phyloP scores from a whole-genome alignment of 2,888 invertebrate species.

The Euproctis similis region DNA sequence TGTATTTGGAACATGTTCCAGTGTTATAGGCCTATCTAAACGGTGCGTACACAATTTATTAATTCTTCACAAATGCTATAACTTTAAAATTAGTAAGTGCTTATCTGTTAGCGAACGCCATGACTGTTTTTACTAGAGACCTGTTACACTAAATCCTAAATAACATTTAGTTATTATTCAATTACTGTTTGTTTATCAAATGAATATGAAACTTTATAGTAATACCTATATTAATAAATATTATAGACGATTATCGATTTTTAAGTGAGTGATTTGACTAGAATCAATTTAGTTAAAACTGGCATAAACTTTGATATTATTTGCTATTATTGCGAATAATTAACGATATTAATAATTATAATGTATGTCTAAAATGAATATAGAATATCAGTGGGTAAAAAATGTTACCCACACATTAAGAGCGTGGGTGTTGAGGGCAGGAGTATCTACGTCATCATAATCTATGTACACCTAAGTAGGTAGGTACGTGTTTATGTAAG shows the following conservation, averaged over 20 bases:
- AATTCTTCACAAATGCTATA: slow-evolving; percentile 1
- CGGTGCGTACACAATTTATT: slow-evolving; percentile 45
- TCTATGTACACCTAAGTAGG: too few species aligned
- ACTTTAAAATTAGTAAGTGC: slow-evolving; percentile 5
- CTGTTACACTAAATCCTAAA: slow-evolving; percentile 53
- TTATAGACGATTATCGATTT: too few species aligned
- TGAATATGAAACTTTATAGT: too few species aligned
- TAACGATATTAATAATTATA: too few species aligned
- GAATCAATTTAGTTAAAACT: too few species aligned
- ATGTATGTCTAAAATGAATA: too few species aligned
- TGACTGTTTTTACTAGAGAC: slow-evolving; percentile 39
- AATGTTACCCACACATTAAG: slow-evolving; percentile 24
- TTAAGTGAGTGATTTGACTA: too few species aligned
- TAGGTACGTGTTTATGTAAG: too few species aligned
- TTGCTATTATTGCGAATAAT: too few species aligned
- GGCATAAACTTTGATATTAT: too few species aligned
- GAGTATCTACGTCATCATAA: slow-evolving; percentile 56
- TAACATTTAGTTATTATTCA: slow-evolving; percentile 37
- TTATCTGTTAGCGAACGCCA: slow-evolving; percentile 27
- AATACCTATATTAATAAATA: too few species aligned
- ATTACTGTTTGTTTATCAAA: slow-evolving; percentile 51
- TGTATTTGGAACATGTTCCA: slow-evolving; percentile 49
- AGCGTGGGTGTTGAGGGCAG: slow-evolving; percentile 62
- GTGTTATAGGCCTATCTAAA: slow-evolving; percentile 50
- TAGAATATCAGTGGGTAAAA: too few species aligned